A percentile compares a stretch with the other conserved stretches of the same genome.
Conservation (phyloP, 2,113 vertebrate species). For the Alethe castanea region DNA sequence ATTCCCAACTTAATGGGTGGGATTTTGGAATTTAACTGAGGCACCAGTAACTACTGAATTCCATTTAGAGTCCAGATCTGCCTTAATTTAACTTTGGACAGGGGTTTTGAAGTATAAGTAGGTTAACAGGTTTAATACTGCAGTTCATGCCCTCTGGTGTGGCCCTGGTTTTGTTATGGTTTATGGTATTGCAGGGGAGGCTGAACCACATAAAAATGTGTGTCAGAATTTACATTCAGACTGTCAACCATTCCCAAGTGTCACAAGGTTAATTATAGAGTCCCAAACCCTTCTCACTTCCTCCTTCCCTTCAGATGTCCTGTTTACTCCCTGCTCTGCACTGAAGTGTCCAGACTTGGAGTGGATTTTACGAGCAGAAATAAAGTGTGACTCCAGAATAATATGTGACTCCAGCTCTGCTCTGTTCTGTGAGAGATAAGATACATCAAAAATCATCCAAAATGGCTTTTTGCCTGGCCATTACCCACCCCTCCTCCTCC, state of each 20-base stretch:
- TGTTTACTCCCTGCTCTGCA: background rate
- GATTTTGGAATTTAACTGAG: background rate
- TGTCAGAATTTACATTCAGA: background rate
- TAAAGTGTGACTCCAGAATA: background rate
- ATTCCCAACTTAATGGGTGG: background rate
- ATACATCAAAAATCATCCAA: background rate
- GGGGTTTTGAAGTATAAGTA: background rate
- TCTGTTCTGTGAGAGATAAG: background rate
- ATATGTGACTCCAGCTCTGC: background rate
- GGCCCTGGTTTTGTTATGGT: background rate
- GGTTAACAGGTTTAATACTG: background rate
- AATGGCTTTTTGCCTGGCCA: background rate
- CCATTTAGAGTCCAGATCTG: background rate
- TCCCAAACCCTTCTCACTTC: background rate
- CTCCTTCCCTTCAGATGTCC: background rate
- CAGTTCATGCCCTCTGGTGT: background rate
- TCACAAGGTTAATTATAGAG: background rate
- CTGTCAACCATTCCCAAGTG: background rate
- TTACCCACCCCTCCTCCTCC: background rate
- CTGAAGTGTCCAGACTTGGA: background rate
- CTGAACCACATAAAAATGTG: background rate
- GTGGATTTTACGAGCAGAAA: background rate
- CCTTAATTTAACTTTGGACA: background rate
- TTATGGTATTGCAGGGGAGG: background rate
- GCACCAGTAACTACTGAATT: background rate